These are phyloP conservation scores for Rhadina sibilatrix DNA, from an alignment of 2,113 vertebrate genomes.

Conservation along the genomic window DNA sequence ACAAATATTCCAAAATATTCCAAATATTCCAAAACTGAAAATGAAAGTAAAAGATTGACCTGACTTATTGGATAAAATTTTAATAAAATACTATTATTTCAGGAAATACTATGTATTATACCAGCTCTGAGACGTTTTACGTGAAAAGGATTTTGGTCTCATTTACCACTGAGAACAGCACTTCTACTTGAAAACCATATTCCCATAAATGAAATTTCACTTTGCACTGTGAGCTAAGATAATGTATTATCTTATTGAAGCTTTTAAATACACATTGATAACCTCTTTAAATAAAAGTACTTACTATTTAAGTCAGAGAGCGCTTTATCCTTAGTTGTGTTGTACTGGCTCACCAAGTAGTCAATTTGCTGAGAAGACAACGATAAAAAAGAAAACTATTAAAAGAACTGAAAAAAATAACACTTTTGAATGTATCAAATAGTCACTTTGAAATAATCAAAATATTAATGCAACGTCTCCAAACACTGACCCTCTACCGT, in stretches of 20 bases:
- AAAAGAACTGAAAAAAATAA: not conserved
- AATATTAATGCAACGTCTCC: not conserved
- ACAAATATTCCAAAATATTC: not conserved
- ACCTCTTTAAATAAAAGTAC: conserved; percentile 56
- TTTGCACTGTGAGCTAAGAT: not conserved
- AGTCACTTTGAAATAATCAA: not conserved
- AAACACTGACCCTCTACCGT: not conserved
- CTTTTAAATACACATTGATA: not conserved
- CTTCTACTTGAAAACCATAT: not conserved
- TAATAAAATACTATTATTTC: not conserved
- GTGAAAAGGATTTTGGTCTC: not conserved
- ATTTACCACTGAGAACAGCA: not conserved
- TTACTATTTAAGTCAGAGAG: conserved; percentile 90
- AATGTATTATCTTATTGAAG: not conserved
- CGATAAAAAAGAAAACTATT: not conserved
- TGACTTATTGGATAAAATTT: not conserved
- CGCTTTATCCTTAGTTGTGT: conserved; percentile 84
- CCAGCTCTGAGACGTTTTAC: not conserved
- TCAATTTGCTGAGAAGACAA: conserved; percentile 87
- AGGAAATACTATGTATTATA: not conserved
- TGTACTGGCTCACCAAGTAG: conserved; percentile 85
- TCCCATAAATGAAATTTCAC: not conserved
- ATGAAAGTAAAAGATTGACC: not conserved
- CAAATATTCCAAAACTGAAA: not conserved
- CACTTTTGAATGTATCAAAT: not conserved